phyloP scores from a whole-genome alignment of 30 jellyfish, hydroid and myxozoan genomes.

The Aurelia aurita complex sp. Pacific region DNA sequence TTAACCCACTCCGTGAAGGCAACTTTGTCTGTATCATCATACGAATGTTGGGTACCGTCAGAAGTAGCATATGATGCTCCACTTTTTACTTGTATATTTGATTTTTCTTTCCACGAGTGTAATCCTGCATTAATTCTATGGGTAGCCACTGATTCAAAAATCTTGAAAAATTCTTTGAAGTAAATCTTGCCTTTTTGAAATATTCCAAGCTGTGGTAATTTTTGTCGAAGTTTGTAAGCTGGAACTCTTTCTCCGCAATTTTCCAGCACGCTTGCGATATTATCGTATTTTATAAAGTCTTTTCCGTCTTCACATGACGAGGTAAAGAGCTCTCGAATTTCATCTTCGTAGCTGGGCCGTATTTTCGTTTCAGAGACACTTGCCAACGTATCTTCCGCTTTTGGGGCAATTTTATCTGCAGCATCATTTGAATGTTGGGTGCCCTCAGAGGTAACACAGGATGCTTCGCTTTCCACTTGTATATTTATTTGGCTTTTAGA shows the following conservation, averaged over 20 bases:
- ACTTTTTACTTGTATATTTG: conserved; percentile 26
- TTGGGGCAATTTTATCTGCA: too few relatives aligned
- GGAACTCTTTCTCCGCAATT: conserved; percentile 66
- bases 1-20: conserved; percentile 78
- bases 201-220: conserved; percentile 8
- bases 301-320: conserved; percentile 33
- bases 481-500: too few relatives aligned
- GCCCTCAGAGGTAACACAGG: too few relatives aligned
- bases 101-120: conserved; percentile 7
- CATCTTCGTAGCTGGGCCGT: neutral
- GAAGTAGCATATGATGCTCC: conserved; percentile 48
- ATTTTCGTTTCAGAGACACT: neutral
- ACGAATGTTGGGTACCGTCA: conserved; percentile 72
- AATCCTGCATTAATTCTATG: neutral
- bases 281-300: conserved; percentile 1
- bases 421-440: too few relatives aligned
- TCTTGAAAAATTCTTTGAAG: conserved; percentile 28
- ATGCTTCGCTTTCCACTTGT: too few relatives aligned
- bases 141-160: conserved; percentile 21
- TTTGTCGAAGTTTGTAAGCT: conserved; percentile 56
- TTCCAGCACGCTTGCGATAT: conserved; percentile 22
- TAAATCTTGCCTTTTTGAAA: conserved; percentile 4
- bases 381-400: neutral
- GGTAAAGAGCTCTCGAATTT: conserved; percentile 16
- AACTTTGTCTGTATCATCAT: conserved; percentile 49